Conservation (phyloP, 1,140 invertebrate species). For the Diorhabda carinulata region DNA sequence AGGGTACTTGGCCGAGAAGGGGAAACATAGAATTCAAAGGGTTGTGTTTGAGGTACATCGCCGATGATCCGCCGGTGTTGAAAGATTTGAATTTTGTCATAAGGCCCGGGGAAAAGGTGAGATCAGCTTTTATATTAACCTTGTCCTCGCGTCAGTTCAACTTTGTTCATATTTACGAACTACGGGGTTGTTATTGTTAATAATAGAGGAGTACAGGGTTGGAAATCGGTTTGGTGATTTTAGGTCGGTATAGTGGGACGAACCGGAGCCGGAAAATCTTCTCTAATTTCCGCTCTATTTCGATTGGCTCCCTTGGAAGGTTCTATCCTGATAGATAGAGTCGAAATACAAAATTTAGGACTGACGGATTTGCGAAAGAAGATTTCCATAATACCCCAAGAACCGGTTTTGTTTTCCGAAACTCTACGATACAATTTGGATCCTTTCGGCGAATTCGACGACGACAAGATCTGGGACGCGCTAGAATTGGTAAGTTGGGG, state of each 20-base stretch:
- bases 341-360: slow-evolving; percentile 57
- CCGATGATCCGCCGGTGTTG: background rate
- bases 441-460: slow-evolving; percentile 68
- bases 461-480: slow-evolving; percentile 62
- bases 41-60: background rate
- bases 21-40: background rate
- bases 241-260: slow-evolving; percentile 60
- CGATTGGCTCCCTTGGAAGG: slow-evolving; percentile 55
- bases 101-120: slow-evolving; percentile 67
- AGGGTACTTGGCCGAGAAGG: background rate
- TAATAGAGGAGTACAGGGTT: too few relatives aligned
- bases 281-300: slow-evolving; percentile 68
- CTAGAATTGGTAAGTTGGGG: slow-evolving; percentile 51
- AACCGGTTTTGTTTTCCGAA: slow-evolving; percentile 25
- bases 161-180: too few relatives aligned
- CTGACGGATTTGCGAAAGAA: slow-evolving; percentile 58
- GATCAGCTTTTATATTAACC: too few relatives aligned
- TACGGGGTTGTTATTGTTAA: too few relatives aligned
- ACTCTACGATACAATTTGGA: slow-evolving; percentile 67
- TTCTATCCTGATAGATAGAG: slow-evolving; percentile 59
- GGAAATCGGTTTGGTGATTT: slow-evolving; percentile 46
- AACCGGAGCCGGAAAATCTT: slow-evolving; percentile 70
- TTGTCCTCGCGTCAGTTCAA: too few relatives aligned
- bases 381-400: slow-evolving; percentile 48
- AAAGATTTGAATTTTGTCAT: background rate